phyloP scores from a whole-genome alignment of 37 sponge, comb jelly and placozoan genomes.

The Chondrilla cf. caribensis region DNA sequence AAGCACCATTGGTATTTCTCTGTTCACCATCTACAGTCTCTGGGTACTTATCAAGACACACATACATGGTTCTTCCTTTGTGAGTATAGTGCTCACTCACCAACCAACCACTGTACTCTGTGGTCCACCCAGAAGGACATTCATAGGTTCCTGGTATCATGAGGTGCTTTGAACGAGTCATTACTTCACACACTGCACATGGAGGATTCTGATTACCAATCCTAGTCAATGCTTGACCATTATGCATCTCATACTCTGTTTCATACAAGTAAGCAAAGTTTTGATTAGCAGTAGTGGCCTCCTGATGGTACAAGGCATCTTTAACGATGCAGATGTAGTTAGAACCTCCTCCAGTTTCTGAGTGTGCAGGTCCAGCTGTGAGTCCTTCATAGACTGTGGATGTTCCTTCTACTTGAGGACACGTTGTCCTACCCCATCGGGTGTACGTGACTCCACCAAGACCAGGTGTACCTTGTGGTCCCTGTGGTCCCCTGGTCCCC shows the following conservation, averaged over 20 bases:
- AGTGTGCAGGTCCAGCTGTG: conserved; percentile 20
- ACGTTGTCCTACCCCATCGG: conserved; percentile 21
- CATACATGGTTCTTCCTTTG: conserved; percentile 29
- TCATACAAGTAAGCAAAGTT: conserved; percentile 23
- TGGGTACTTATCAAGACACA: conserved; percentile 55
- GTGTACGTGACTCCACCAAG: conserved; percentile 20
- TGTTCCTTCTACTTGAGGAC: conserved; percentile 18
- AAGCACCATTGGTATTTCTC: conserved; percentile 24
- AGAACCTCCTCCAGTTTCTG: conserved; percentile 19
- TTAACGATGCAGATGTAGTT: conserved; percentile 50
- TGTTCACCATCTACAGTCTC: conserved; percentile 25
- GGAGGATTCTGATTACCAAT: conserved; percentile 32
- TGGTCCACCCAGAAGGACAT: conserved; percentile 43
- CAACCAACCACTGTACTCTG: conserved; percentile 56
- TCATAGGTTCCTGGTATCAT: conserved; percentile 48
- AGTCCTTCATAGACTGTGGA: conserved; percentile 2
- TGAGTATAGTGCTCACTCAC: conserved; percentile 21
- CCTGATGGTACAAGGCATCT: conserved; percentile 11
- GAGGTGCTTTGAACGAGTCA: conserved; percentile 10
- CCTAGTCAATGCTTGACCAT: neutral
- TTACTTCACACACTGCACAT: conserved; percentile 54
- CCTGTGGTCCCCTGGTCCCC: conserved; percentile 17
- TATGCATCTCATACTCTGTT: conserved; percentile 33
- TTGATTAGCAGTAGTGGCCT: neutral
- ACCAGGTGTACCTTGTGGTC: conserved; percentile 28